These are phyloP conservation scores for Galbula dea DNA, from an alignment of 2,113 vertebrate species.

Conservation along the genomic window DNA sequence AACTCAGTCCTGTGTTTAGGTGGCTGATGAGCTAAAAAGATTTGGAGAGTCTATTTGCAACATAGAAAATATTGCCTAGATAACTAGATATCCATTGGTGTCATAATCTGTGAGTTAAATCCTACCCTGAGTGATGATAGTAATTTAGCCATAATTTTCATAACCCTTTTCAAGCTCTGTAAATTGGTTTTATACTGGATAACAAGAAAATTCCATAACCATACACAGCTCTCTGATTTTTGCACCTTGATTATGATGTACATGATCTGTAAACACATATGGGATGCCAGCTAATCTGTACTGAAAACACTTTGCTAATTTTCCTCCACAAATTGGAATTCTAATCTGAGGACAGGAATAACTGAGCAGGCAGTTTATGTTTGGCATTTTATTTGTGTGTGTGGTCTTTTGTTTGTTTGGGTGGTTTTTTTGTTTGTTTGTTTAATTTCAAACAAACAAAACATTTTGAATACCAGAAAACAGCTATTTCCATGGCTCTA, in stretches of 20 bases:
- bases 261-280: fast-evolving
- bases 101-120: neutral
- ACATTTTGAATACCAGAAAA: neutral
- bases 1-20: neutral
- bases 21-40: neutral
- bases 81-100: neutral
- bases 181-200: neutral
- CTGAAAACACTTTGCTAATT: neutral
- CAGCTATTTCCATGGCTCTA: neutral
- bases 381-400: too few species aligned
- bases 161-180: neutral
- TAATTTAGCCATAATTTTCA: neutral
- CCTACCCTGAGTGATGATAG: neutral
- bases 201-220: neutral
- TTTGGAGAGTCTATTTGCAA: neutral
- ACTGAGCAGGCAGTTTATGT: neutral
- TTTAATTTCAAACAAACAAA: neutral
- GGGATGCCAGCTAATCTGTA: neutral
- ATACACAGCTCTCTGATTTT: neutral
- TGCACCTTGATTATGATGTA: neutral
- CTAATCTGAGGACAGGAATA: neutral
- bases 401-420: too few species aligned
- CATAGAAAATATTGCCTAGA: neutral
- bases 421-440: too few species aligned
- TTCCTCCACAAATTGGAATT: neutral